Base-by-base conservation (phyloP, 1,140 invertebrate species). In the Pogonomyrmex barbatus region DNA sequence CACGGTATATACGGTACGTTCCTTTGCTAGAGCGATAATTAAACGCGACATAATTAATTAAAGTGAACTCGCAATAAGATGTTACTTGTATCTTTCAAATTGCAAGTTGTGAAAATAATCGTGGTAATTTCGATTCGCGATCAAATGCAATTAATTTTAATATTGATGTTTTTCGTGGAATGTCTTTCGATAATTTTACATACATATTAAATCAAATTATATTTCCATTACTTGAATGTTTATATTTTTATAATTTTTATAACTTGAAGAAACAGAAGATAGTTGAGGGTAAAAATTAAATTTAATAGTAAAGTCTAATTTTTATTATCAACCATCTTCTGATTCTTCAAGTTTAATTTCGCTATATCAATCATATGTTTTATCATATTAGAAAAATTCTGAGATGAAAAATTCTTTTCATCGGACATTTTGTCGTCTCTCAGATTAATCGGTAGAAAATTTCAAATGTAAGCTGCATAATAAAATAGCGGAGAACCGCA, bases 391-490 rank as follows among this genome's bases (percentile, higher is more conserved):
- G 9, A 4, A 12, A 10, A 42, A 73, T 36, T 39, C 14, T 17
- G 33, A 54, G 42, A 67, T 73, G 54, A 52, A 24, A 24, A 24
- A 24, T 24, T 24, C 12, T 52, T 73, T 30, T 8, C 8, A n/a
- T 45, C 58, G 39, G 9, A 10, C 14, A n/a, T 50, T 54, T 45
- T 65, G 24, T 30, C 36, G 52, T 87, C 42, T 76, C 56, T 24
- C 12, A 12, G 65, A 10, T 83, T 78, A 89, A 83, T 89, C 58
- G 77, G 60, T 47, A 75, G 79, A 85, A 86, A 86, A 88, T 89
- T 67, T 56, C 76, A 73, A 70, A 62, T 70, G 62, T 82, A 70
- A 81, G 56, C 78, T 75, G 73, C 12, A 81, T 84, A 87, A 89
- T 89, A 89, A 87, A 89, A 75, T 30, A 73, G 65, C n/a, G 65